These are phyloP conservation scores for Tuta absoluta DNA, from an alignment of 2,888 invertebrate genomes.

Conservation along the genomic window DNA sequence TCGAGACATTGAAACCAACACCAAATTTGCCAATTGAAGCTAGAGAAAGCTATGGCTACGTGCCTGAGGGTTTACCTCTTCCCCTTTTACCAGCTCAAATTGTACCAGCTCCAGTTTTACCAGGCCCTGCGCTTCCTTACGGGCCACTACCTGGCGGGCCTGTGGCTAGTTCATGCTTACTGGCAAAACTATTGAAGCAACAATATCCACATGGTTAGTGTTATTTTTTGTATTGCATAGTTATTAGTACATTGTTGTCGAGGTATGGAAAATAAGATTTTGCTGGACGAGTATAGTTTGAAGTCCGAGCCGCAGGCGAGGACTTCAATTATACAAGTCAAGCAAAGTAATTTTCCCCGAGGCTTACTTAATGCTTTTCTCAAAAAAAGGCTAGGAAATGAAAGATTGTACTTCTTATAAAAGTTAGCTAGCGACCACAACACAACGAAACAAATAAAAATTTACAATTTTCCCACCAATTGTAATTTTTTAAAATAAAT, in stretches of 20 bases:
- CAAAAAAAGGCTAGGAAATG: too few relatives aligned
- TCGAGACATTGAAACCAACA: conserved; percentile 38
- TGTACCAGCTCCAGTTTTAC: conserved; percentile 21
- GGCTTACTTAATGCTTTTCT: too few relatives aligned
- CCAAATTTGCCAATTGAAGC: conserved; percentile 36
- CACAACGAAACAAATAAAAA: too few relatives aligned
- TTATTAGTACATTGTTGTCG: neutral
- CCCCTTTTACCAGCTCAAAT: conserved; percentile 21
- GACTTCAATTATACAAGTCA: too few relatives aligned
- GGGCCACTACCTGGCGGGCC: conserved; percentile 29
- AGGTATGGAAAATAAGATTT: too few relatives aligned
- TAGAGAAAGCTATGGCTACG: conserved; percentile 35
- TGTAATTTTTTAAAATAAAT: too few relatives aligned
- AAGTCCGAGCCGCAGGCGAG: too few relatives aligned
- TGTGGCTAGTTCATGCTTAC: conserved; percentile 56
- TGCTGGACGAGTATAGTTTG: too few relatives aligned
- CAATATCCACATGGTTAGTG: conserved; percentile 41
- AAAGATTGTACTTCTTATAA: too few relatives aligned
- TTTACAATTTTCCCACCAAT: too few relatives aligned
- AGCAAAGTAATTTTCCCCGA: too few relatives aligned
- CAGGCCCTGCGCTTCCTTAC: conserved; percentile 21
- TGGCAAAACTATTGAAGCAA: conserved; percentile 59
- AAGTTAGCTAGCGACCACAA: too few relatives aligned
- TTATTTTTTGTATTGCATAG: neutral
- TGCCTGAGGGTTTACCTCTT: conserved; percentile 31